Evolutionary conservation across 2,888 invertebrate species (phyloP).

Genomic region (Emmelina monodactyla): DNA sequence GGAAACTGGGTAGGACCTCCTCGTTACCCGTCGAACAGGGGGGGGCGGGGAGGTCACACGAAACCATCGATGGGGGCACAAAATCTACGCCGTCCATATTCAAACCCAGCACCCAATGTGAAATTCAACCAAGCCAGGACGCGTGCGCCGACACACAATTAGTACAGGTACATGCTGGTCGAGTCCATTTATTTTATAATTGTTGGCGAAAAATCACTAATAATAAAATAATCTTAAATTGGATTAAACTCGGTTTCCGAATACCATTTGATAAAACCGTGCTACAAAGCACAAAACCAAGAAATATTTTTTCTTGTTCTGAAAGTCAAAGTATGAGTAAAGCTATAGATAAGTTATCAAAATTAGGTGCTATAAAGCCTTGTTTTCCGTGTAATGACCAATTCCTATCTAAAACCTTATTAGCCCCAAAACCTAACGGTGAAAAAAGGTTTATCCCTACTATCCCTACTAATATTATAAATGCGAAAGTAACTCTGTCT

Average conservation of each 20-base stretch:
- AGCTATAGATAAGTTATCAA: slow-evolving; percentile 7
- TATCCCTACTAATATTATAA: too few species aligned
- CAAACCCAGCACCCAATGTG: not conserved
- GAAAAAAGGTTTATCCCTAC: slow-evolving; percentile 14
- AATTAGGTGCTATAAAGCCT: slow-evolving; percentile 6
- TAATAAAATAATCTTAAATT: slow-evolving; percentile 4
- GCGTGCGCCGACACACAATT: slow-evolving; percentile 1
- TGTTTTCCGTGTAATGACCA: slow-evolving; percentile 3
- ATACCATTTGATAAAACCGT: slow-evolving; percentile 6
- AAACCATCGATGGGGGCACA: not conserved
- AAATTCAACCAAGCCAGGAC: not conserved
- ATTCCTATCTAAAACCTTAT: slow-evolving; percentile 13
- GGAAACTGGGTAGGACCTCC: slow-evolving; percentile 16
- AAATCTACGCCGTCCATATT: not conserved
- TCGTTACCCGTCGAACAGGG: slow-evolving; percentile 14
- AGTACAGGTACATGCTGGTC: slow-evolving; percentile 10
- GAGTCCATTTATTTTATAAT: slow-evolving; percentile 7
- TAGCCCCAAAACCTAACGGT: slow-evolving; percentile 13
- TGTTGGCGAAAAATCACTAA: slow-evolving; percentile 8
- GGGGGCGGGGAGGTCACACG: slow-evolving; percentile 8
- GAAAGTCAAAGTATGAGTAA: slow-evolving; percentile 4
- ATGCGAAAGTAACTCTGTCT: too few species aligned
- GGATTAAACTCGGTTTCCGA: slow-evolving; percentile 7
- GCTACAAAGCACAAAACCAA: not conserved
- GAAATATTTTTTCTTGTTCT: not conserved